Conservation (phyloP, 2,797 vertebrate genomes). For the Falco biarmicus region DNA sequence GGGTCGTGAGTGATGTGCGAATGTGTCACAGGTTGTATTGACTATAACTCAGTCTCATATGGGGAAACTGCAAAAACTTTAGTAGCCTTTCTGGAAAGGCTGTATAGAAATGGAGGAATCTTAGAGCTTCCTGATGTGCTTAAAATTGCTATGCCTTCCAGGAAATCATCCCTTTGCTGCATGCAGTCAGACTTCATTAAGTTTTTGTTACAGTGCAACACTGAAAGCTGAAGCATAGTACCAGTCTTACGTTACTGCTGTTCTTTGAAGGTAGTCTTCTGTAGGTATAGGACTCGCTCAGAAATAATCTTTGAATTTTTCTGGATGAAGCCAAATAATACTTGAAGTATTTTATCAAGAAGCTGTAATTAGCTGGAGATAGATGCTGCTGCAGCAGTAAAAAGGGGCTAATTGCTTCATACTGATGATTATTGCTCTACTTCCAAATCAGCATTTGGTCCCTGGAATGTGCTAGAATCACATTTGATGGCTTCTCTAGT, state of each 20-base stretch:
- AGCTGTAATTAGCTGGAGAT: background rate
- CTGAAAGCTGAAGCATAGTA: background rate
- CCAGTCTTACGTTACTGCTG: background rate
- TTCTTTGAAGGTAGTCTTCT: background rate
- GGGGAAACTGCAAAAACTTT: background rate
- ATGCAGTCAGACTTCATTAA: background rate
- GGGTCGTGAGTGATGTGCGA: background rate
- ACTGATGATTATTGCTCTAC: background rate
- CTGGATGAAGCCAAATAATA: background rate
- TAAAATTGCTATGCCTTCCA: background rate
- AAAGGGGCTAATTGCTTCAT: background rate
- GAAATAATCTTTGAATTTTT: background rate
- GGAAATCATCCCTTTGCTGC: background rate
- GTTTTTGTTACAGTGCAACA: background rate
- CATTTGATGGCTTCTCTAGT: background rate
- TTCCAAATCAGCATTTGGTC: background rate
- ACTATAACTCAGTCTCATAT: background rate
- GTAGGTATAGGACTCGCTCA: background rate
- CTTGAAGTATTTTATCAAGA: background rate
- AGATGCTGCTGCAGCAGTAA: background rate
- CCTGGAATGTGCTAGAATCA: background rate
- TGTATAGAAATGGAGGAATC: background rate
- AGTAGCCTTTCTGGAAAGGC: background rate
- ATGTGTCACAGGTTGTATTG: background rate
- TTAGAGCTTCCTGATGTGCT: background rate